phyloP scores from a whole-genome alignment of 2,113 vertebrate species.

The Morone saxatilis region DNA sequence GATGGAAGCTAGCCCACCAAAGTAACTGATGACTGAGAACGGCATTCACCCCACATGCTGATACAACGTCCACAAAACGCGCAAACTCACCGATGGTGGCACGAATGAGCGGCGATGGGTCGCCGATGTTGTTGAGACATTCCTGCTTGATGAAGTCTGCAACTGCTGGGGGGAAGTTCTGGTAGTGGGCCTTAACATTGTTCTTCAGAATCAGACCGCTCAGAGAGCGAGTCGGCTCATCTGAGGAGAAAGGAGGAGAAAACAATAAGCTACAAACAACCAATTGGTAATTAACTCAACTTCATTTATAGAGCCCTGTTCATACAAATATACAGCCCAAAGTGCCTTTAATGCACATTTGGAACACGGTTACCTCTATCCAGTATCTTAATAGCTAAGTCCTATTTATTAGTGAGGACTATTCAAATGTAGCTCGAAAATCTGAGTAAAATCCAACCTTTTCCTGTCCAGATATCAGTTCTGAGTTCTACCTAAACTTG shows the following conservation, averaged over 20 bases:
- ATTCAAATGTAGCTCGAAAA: background rate
- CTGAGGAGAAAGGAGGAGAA: constrained; percentile 68
- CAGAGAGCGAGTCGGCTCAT: constrained; percentile 94
- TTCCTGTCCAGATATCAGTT: background rate
- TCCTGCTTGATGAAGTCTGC: constrained; percentile 96
- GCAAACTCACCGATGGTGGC: constrained; percentile 90
- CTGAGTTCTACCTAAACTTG: too few relatives aligned
- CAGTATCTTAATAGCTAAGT: too few relatives aligned
- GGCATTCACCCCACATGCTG: accelerated
- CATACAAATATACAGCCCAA: too few relatives aligned
- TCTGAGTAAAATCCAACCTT: too few relatives aligned
- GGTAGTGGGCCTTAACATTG: constrained; percentile 97
- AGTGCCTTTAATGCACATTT: too few relatives aligned
- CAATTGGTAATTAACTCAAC: background rate
- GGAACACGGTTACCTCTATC: too few relatives aligned
- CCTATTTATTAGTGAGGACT: too few relatives aligned
- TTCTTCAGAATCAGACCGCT: constrained; percentile 97
- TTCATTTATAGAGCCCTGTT: too few relatives aligned
- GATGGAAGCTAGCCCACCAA: background rate
- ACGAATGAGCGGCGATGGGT: constrained; percentile 93
- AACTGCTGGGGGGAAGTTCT: constrained; percentile 92
- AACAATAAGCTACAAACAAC: background rate
- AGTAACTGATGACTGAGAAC: background rate
- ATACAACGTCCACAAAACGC: background rate
- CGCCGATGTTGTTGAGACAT: constrained; percentile 95